Evolutionary conservation across 2,888 invertebrate species (phyloP).

Genomic region (Brachypalpus laphriformis): DNA sequence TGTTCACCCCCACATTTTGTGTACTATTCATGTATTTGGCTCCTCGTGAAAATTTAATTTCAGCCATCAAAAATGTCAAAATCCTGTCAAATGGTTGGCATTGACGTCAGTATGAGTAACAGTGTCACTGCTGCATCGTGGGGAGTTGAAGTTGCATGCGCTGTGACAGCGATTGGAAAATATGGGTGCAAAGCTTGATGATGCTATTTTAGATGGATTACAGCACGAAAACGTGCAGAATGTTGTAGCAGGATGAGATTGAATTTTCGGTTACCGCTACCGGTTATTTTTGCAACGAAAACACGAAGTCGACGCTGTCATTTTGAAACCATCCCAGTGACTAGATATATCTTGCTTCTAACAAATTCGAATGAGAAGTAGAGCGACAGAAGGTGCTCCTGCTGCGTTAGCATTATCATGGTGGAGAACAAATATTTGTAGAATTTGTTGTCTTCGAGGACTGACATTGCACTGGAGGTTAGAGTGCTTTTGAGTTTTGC

Average conservation of each 20-base stretch:
- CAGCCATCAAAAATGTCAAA: constrained; percentile 15
- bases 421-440: not conserved
- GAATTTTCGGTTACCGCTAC: not conserved
- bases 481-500: not conserved
- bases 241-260: not conserved
- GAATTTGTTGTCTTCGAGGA: not conserved
- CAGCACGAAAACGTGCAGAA: not conserved
- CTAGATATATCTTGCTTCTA: no score
- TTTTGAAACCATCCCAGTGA: not conserved
- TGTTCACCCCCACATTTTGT: no score
- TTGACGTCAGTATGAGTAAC: constrained; percentile 1
- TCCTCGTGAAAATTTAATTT: constrained; percentile 53
- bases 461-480: not conserved
- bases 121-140: not conserved
- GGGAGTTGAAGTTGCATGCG: not conserved
- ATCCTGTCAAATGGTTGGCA: constrained; percentile 26
- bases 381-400: not conserved
- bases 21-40: no score
- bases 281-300: not conserved
- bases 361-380: not conserved
- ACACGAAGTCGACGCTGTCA: not conserved
- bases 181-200: not conserved
- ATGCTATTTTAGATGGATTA: not conserved
- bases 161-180: not conserved
- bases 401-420: not conserved